phyloP scores from a whole-genome alignment of 1,140 invertebrate genomes.

The Muscidifurax raptorellus region DNA sequence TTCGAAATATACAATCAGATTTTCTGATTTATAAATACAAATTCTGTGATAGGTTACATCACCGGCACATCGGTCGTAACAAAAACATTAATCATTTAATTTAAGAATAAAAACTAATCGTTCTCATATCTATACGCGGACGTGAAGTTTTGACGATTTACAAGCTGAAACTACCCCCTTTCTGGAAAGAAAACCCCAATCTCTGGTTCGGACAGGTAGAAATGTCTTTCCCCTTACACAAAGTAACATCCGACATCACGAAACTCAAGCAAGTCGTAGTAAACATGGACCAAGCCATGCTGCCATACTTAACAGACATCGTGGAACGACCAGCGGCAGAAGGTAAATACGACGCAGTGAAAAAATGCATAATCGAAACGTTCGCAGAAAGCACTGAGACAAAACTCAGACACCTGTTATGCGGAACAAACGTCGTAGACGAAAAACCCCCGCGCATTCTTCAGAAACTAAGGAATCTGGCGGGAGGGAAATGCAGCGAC shows the following conservation, averaged over 20 bases:
- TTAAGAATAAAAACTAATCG: too few species aligned
- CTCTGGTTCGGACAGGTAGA: constrained; percentile 62
- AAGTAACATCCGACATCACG: constrained; percentile 48
- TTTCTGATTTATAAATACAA: too few species aligned
- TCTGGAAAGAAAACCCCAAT: constrained; percentile 58
- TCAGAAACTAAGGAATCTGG: background rate
- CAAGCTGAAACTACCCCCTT: constrained; percentile 51
- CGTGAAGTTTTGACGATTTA: background rate
- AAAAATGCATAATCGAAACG: background rate
- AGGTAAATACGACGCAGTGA: constrained; percentile 45
- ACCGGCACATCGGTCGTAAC: too few species aligned
- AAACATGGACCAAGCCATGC: constrained; percentile 43
- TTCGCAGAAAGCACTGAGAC: too few species aligned
- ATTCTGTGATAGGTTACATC: too few species aligned
- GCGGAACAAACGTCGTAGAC: background rate
- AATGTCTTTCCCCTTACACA: constrained; percentile 47
- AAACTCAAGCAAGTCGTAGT: constrained; percentile 55
- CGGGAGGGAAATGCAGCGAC: background rate
- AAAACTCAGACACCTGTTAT: constrained; percentile 20
- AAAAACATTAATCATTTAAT: too few species aligned
- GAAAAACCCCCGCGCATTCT: background rate
- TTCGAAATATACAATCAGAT: too few species aligned
- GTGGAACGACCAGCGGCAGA: constrained; percentile 24
- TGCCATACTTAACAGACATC: constrained; percentile 38
- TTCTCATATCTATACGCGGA: too few species aligned